Percentiles rank a stretch among this genome's conserved stretches.
Conservation (phyloP, 2,113 vertebrate species). For the Pholis gunnellus region DNA sequence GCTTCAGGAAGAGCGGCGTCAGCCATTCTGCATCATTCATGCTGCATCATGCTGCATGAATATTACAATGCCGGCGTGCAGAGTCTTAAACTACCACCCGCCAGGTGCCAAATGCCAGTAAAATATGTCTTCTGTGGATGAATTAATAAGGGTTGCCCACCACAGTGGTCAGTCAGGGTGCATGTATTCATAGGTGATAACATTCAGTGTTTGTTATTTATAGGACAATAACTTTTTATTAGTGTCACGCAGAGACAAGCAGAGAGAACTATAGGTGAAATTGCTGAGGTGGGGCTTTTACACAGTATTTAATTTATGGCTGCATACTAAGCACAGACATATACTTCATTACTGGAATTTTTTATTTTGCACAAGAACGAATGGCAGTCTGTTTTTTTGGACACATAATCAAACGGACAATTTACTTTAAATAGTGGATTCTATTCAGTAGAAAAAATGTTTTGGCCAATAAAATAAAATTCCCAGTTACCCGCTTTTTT, state of each 20-base stretch:
- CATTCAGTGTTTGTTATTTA: slow-evolving; percentile 43
- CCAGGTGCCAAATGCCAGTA: slow-evolving; percentile 59
- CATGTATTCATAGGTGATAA: slow-evolving; percentile 33
- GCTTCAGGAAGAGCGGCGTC: slow-evolving; percentile 18
- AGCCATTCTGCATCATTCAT: slow-evolving; percentile 53
- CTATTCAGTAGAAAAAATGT: not conserved
- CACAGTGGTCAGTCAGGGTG: slow-evolving; percentile 53
- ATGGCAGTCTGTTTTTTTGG: not conserved
- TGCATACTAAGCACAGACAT: not conserved
- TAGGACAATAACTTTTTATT: slow-evolving; percentile 32
- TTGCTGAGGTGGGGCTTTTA: not conserved
- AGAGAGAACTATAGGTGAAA: slow-evolving; percentile 1
- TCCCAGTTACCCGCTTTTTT: not conserved
- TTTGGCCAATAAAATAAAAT: not conserved
- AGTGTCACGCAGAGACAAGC: slow-evolving; percentile 14
- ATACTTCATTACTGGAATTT: not conserved
- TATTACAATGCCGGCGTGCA: slow-evolving; percentile 55
- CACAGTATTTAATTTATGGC: not conserved
- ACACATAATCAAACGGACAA: not conserved
- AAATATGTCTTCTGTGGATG: slow-evolving; percentile 48
- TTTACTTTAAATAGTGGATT: not conserved
- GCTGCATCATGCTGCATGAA: slow-evolving; percentile 52
- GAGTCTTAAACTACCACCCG: slow-evolving; percentile 53
- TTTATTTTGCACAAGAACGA: not conserved
- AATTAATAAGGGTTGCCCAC: slow-evolving; percentile 61